Evolutionary conservation across 2,113 vertebrate genomes (phyloP), one percentile per base, ranked within the genome.

Genomic region (Galemys pyrenaicus): DNA sequence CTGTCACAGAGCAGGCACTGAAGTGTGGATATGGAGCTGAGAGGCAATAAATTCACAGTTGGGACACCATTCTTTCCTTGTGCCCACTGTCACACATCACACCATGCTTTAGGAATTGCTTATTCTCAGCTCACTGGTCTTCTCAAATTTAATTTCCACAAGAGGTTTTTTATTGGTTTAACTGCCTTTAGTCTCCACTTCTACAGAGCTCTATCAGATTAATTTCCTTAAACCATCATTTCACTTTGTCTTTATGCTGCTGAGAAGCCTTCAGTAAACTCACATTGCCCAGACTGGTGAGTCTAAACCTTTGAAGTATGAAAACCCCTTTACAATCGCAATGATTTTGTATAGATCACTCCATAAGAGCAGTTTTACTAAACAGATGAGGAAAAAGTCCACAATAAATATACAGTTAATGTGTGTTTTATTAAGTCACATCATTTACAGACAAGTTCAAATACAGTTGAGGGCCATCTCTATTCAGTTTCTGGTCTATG

Each of bases 91-190:
- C 70, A 74, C 35, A 74, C 30, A 37, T 58, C 37, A 30, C n/a
- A 54, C 39, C 28, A 5, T 37, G 15, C 37, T 60, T 68, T 84
- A 83, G 44, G 5, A 87, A 73, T 22, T n/a, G 10, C 41, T 78
- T 84, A 20, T 84, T 85, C 68, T 74, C 91, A 78, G 58, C 20
- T 58, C 71, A 83, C 44, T 68, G 32, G 13, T 39, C 92, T 83
- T n/a, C 81, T 54, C 58, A 90, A 62, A 83, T 37, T 92, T 56
- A 74, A 67, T 78, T 54, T 74, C 84, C 77, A 68, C 35, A 74
- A 74, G n/a, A 68, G 81, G 20, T 30, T 83, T 73, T 78, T 79
- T n/a, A 79, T 8, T 32, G 60, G 58, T 62, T 71, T 64, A 54
- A 64, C 49, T 46, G 44, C 19, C 82, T 46, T 39, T 68, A 71